These are phyloP conservation scores for Cremastinae sp. DNA, from an alignment of 2,888 invertebrate genomes.

Conservation along the genomic window DNA sequence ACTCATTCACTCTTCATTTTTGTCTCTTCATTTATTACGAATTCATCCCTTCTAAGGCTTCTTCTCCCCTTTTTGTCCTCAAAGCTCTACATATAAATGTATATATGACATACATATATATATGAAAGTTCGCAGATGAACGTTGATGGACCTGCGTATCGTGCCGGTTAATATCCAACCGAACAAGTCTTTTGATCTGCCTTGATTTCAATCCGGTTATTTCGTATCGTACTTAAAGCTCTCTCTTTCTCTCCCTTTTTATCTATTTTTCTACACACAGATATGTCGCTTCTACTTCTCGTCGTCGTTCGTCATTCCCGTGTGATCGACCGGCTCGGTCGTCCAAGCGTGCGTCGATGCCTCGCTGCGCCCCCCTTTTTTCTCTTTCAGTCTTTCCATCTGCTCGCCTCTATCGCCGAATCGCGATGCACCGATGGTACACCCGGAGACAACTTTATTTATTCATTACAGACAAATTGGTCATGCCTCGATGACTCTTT, in stretches of 20 bases:
- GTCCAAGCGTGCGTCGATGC: slow-evolving; percentile 53
- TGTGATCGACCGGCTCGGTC: slow-evolving; percentile 61
- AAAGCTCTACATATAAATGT: not conserved
- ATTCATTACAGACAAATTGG: slow-evolving; percentile 72
- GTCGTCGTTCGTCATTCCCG: slow-evolving; percentile 50
- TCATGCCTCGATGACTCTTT: slow-evolving; percentile 68
- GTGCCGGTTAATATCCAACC: slow-evolving; percentile 57
- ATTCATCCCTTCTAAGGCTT: slow-evolving; percentile 40
- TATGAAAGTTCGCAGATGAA: slow-evolving; percentile 54
- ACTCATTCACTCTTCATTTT: slow-evolving; percentile 20
- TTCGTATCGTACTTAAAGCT: slow-evolving; percentile 53
- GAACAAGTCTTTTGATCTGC: slow-evolving; percentile 77
- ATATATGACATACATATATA: not conserved
- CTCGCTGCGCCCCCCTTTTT: not conserved
- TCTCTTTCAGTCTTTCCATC: slow-evolving; percentile 8
- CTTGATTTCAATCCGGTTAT: slow-evolving; percentile 79
- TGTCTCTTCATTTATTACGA: slow-evolving; percentile 47
- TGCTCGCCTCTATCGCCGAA: slow-evolving; percentile 8
- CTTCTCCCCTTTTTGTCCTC: not conserved
- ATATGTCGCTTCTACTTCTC: slow-evolving; percentile 44
- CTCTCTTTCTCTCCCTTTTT: slow-evolving; percentile 18
- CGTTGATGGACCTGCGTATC: slow-evolving; percentile 56
- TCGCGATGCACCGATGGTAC: slow-evolving; percentile 48
- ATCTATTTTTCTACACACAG: not conserved
- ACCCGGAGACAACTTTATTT: slow-evolving; percentile 68